These are phyloP conservation scores for Xiphias gladius DNA, from an alignment of 2,113 vertebrate species.

Conservation along the genomic window DNA sequence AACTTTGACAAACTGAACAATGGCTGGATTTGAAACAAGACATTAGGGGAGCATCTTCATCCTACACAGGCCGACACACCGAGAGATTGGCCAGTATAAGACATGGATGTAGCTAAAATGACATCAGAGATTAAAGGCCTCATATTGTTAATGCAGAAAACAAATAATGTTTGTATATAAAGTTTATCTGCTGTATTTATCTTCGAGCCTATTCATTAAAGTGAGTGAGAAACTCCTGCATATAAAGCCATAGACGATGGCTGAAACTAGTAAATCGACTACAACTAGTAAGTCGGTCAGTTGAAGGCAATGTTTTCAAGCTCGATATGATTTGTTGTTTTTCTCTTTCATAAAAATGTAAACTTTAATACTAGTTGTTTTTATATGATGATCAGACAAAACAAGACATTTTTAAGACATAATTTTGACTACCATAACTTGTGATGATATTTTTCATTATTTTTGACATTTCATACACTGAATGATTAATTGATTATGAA, in stretches of 20 bases:
- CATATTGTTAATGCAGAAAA: background rate
- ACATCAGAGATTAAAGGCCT: background rate
- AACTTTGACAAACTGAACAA: background rate
- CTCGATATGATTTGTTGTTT: background rate
- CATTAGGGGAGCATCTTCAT: background rate
- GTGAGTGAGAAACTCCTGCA: background rate
- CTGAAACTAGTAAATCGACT: too few species aligned
- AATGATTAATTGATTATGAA: background rate
- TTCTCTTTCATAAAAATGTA: background rate
- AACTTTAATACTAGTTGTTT: background rate
- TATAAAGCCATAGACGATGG: too few species aligned
- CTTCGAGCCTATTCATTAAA: background rate
- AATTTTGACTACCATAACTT: background rate
- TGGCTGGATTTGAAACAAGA: constrained; percentile 6
- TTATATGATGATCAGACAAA: background rate
- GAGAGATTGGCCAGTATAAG: background rate
- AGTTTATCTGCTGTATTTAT: background rate
- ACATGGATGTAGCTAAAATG: background rate
- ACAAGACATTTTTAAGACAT: background rate
- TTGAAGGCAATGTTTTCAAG: background rate
- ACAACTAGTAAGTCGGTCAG: background rate
- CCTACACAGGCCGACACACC: background rate
- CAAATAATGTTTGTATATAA: background rate
- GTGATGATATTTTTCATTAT: background rate
- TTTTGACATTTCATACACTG: background rate